A percentile compares a stretch with the other conserved stretches of the same genome.
Conservation (phyloP, 1,140 invertebrate species). For the Samia ricini region DNA sequence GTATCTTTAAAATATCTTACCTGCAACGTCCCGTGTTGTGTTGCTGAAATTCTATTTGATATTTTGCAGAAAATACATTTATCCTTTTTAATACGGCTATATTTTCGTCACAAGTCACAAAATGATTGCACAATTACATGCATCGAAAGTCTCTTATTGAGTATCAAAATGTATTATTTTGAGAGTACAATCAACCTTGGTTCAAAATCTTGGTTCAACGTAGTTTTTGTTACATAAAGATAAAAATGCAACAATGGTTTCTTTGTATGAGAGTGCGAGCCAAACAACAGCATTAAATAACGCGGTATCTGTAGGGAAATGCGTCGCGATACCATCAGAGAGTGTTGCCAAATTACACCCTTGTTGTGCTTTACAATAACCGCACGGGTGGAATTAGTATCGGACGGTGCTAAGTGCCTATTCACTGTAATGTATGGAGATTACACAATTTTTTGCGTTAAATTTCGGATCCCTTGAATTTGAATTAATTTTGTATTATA, state of each 20-base stretch:
- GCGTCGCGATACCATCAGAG: slow-evolving; percentile 54
- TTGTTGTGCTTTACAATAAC: slow-evolving; percentile 63
- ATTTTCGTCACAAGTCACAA: no score
- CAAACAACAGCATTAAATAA: slow-evolving; percentile 66
- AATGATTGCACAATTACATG: no score
- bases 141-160: no score
- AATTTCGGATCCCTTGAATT: no score
- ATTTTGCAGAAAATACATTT: no score
- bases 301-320: slow-evolving; percentile 60
- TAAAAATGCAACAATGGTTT: slow-evolving; percentile 31
- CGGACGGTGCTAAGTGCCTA: not conserved
- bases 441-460: not conserved
- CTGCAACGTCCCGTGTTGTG: no score
- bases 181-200: no score
- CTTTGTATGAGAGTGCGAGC: slow-evolving; percentile 46
- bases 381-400: slow-evolving; percentile 20
- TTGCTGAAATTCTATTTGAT: no score
- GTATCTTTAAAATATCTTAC: no score
- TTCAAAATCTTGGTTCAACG: slow-evolving; percentile 27
- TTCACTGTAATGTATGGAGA: not conserved
- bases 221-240: slow-evolving; percentile 6
- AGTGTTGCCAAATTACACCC: slow-evolving; percentile 69
- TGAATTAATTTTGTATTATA: no score
- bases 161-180: no score
- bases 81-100: no score